Evolutionary conservation across 1,140 invertebrate genomes (phyloP).

Genomic region (Drosophila pachea): DNA sequence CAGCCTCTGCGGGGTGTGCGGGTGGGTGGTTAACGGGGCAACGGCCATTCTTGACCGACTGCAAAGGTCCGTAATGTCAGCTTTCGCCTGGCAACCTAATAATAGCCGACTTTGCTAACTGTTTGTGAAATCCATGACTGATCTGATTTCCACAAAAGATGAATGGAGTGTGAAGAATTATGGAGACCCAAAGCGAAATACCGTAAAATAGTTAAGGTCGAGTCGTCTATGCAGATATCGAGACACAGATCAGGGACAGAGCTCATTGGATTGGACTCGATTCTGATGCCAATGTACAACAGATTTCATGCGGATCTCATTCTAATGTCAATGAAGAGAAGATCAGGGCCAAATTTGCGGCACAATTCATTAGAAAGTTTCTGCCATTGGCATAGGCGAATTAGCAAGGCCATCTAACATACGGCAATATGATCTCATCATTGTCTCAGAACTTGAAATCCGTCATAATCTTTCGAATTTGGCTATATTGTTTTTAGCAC

Average conservation of each 20-base stretch:
- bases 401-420: constrained; percentile 17
- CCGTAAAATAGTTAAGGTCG: no score
- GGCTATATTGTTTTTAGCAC: constrained; percentile 34
- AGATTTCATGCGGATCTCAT: constrained; percentile 24
- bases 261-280: background rate
- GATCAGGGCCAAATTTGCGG: constrained; percentile 30
- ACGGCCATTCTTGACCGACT: constrained; percentile 4
- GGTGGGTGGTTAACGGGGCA: constrained; percentile 1
- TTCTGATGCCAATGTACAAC: no score
- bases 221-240: constrained; percentile 38
- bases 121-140: background rate
- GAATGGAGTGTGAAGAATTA: constrained; percentile 16
- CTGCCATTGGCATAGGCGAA: constrained; percentile 18
- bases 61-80: background rate
- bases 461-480: constrained; percentile 23
- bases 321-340: constrained; percentile 28
- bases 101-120: background rate
- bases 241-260: constrained; percentile 31
- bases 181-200: background rate
- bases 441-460: constrained; percentile 16
- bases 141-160: background rate
- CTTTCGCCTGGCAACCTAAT: background rate
- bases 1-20: constrained; percentile 5
- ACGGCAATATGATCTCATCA: constrained; percentile 22
- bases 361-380: constrained; percentile 38